Evolutionary conservation across 2,888 invertebrate genomes (phyloP).

Genomic region (Drosophila tanythrix): DNA sequence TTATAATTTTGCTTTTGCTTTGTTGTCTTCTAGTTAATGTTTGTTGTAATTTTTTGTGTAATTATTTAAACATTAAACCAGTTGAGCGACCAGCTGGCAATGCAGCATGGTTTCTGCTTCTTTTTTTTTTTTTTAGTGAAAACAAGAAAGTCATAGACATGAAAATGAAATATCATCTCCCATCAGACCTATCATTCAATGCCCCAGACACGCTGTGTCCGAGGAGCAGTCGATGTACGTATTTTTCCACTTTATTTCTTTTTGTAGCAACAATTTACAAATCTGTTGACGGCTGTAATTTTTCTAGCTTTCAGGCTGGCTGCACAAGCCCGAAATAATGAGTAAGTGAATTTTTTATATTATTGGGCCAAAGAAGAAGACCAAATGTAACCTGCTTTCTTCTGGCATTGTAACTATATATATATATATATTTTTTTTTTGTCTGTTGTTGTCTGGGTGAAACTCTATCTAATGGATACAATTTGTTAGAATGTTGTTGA

Average conservation of each 20-base stretch:
- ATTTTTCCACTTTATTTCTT: conserved; percentile 32
- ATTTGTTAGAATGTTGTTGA: conserved; percentile 61
- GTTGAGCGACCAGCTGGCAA: conserved; percentile 47
- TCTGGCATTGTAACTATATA: conserved; percentile 31
- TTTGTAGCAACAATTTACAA: conserved; percentile 35
- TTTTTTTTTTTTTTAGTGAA: conserved; percentile 51
- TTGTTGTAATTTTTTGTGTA: conserved; percentile 65
- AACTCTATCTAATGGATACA: conserved; percentile 59
- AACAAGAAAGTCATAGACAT: conserved; percentile 66
- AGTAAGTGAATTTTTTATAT: conserved; percentile 58
- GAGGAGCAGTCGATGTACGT: conserved; percentile 21
- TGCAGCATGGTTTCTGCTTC: conserved; percentile 28
- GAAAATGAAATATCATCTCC: conserved; percentile 72
- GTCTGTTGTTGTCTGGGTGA: conserved; percentile 46
- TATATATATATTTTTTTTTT: neutral
- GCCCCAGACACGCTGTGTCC: conserved; percentile 13
- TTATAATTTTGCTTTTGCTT: conserved; percentile 52
- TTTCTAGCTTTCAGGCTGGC: conserved; percentile 35
- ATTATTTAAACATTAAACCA: conserved; percentile 80
- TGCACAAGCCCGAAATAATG: conserved; percentile 55
- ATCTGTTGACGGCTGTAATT: conserved; percentile 44
- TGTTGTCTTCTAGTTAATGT: conserved; percentile 37
- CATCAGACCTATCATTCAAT: conserved; percentile 26
- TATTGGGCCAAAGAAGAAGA: conserved; percentile 35
- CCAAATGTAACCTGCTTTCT: conserved; percentile 62